Evolutionary conservation across 1,140 invertebrate species (phyloP), one percentile per base, ranked within the genome.

Genomic region (Spodoptera frugiperda): DNA sequence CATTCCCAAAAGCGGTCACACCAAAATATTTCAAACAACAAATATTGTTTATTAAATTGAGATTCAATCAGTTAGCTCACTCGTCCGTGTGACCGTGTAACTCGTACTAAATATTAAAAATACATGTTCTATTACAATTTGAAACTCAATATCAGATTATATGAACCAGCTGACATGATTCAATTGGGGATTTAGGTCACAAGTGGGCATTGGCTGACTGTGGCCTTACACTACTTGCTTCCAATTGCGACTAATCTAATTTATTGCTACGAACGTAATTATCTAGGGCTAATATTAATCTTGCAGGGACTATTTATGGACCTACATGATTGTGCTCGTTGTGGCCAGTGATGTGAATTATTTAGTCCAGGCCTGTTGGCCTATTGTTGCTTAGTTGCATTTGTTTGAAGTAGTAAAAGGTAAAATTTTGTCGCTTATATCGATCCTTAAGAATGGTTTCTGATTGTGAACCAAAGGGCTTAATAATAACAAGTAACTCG

Each of bases 61-160:
- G 25, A 25, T 57, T 63, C 33, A 63, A 44, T 63, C 33, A 63
- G 10, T 4, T 39, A 39, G 33, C 1, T 39, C 33, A 10, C 4
- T 39, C 33, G n/a, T 0, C 6, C 9, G 30, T 15, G 10, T 55
- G 8, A 17, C 33, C 30, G 2, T 61, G 57, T 39, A 61, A 61
- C 30, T 21, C n/a, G 25, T 14, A 10, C 33, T 17, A 39, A 39
- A 39, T 39, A 63, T 44, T 44, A 63, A 63, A 63, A 46, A 14
- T 49, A 48, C 19, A 49, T 49, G 33, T 21, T 39, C 15, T 21
- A 48, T 48, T 4, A 39, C 12, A 61, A 25, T 57, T 39, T 61
- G 44, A 67, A 67, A 67, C 21, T 44, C 63, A 49, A 48, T 48
- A 67, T 67, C 44, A 67, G 63, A 67, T 49, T 67, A 61, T 61